Conservation (phyloP, 2,113 vertebrate species). For the Hippocampus zosterae region DNA sequence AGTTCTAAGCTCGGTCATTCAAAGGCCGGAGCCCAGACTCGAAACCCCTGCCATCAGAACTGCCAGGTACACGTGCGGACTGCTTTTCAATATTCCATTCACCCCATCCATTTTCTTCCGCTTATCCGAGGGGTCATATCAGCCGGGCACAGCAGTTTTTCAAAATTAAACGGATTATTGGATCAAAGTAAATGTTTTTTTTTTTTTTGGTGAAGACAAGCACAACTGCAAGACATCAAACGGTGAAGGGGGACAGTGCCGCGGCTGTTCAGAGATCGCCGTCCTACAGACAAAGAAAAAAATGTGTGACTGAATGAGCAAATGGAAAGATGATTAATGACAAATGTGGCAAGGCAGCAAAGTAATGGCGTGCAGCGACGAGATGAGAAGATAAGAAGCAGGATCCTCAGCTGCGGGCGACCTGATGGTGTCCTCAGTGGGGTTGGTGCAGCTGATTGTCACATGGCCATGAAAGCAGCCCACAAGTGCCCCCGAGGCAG, state of each 20-base stretch:
- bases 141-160: no score
- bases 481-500: constrained; percentile 16
- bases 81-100: neutral
- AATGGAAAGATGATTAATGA: neutral
- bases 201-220: no score
- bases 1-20: no score
- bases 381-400: neutral
- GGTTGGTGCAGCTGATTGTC: constrained; percentile 44
- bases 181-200: neutral
- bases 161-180: neutral
- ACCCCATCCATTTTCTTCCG: no score
- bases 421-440: constrained; percentile 20
- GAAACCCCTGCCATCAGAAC: neutral
- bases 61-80: neutral
- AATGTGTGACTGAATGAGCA: constrained; percentile 2
- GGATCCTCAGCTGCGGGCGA: neutral
- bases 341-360: neutral
- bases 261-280: neutral
- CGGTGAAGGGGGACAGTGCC: neutral
- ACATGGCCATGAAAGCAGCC: constrained; percentile 48
- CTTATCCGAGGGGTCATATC: no score
- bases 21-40: neutral
- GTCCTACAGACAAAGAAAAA: neutral
- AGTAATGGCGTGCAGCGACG: neutral
- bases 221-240: neutral